These are phyloP conservation scores for Callimorpha dominula DNA, from an alignment of 2,888 invertebrate genomes.

Conservation along the genomic window DNA sequence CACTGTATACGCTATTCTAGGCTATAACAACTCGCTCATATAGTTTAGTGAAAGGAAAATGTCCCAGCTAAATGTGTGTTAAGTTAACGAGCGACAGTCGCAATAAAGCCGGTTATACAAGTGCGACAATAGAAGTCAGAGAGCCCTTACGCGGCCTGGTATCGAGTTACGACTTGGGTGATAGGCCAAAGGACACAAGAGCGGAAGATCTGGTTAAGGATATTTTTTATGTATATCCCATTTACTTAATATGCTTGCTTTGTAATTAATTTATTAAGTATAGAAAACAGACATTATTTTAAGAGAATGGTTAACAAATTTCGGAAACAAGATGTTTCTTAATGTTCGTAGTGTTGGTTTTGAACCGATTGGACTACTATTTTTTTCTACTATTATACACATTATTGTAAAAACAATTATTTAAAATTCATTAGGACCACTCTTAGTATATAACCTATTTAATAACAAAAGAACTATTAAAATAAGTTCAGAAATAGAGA, in stretches of 20 bases:
- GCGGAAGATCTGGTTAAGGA: background rate
- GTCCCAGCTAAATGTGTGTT: constrained; percentile 29
- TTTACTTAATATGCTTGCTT: background rate
- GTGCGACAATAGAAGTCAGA: constrained; percentile 57
- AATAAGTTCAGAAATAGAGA: background rate
- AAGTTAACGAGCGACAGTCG: constrained; percentile 37
- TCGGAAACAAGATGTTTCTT: no score
- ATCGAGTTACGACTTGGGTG: constrained; percentile 48
- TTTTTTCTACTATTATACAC: background rate
- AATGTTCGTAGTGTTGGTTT: no score
- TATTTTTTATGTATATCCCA: background rate
- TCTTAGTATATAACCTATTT: no score
- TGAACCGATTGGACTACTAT: no score
- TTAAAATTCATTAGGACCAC: background rate
- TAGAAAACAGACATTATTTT: no score
- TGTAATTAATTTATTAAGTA: no score
- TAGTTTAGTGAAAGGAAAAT: constrained; percentile 22
- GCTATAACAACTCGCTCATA: background rate
- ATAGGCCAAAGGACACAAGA: constrained; percentile 31
- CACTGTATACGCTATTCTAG: background rate
- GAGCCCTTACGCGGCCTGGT: constrained; percentile 48
- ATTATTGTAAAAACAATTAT: background rate
- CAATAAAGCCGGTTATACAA: constrained; percentile 62
- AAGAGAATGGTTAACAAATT: no score
- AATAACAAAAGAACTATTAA: background rate